Evolutionary conservation across 1,140 invertebrate species (phyloP).

Genomic region (Bombus haemorrhoidalis): DNA sequence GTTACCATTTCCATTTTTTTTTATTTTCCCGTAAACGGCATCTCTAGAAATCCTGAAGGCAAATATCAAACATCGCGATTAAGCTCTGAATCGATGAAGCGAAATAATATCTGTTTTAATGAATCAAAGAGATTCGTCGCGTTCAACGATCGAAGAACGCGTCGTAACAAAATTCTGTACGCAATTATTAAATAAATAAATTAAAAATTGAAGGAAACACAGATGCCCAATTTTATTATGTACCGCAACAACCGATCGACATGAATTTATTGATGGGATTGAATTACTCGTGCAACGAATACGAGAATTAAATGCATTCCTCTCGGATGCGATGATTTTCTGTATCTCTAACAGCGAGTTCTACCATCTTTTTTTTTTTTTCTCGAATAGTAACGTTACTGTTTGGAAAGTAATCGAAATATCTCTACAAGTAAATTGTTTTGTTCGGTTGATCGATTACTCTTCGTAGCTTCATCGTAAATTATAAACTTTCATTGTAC

Average conservation of each 20-base stretch:
- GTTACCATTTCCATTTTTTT: not conserved
- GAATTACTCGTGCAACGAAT: not conserved
- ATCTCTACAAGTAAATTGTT: slow-evolving; percentile 24
- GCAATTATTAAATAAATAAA: not conserved
- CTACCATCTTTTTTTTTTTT: slow-evolving; percentile 13
- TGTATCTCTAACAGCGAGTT: slow-evolving; percentile 28
- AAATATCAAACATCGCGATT: slow-evolving; percentile 3
- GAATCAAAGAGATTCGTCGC: not conserved
- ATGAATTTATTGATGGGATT: not conserved
- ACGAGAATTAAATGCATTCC: not conserved
- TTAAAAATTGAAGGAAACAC: not conserved
- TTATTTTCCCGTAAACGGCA: not conserved
- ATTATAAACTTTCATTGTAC: slow-evolving; percentile 23
- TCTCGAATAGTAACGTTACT: not conserved
- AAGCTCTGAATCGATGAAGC: slow-evolving; percentile 9
- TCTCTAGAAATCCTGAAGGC: not conserved
- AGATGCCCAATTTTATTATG: not conserved
- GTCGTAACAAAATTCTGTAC: not conserved
- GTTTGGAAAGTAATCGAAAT: slow-evolving; percentile 15
- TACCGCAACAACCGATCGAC: not conserved
- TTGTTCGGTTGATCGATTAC: slow-evolving; percentile 1
- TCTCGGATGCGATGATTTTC: slow-evolving; percentile 17
- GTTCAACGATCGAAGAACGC: not conserved
- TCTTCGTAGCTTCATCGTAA: not conserved
- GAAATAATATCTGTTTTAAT: not conserved